A percentile compares a stretch with the other conserved stretches of the same genome.
These are phyloP conservation scores for Elgaria multicarinata DNA, from an alignment of 2,113 vertebrate species.

Conservation along the genomic window DNA sequence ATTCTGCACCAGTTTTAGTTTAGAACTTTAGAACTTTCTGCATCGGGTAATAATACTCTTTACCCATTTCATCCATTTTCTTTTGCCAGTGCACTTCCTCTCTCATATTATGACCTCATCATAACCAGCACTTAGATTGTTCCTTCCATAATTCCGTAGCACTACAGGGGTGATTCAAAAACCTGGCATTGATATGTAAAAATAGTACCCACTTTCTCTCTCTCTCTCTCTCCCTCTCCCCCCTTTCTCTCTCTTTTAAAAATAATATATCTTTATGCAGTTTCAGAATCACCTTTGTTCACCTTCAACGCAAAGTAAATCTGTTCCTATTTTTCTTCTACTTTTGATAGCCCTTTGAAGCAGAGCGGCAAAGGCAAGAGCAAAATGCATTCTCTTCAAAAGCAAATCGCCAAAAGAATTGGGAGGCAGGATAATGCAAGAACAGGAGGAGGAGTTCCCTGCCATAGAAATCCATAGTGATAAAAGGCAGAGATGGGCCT, in stretches of 20 bases:
- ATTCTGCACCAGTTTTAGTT: not conserved
- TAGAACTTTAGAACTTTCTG: not conserved
- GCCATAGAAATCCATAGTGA: not conserved
- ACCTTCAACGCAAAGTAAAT: slow-evolving; percentile 4
- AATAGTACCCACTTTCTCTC: not conserved
- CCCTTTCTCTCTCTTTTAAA: not conserved
- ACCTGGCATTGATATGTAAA: not conserved
- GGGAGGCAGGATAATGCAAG: not conserved
- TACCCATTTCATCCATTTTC: not conserved
- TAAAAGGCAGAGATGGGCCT: not conserved
- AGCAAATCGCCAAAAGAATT: not conserved
- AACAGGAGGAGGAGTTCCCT: not conserved
- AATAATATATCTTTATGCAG: not conserved
- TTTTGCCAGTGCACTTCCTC: not conserved
- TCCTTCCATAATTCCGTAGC: not conserved
- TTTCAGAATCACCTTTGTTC: not conserved
- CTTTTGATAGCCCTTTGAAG: not conserved
- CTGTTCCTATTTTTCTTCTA: not conserved
- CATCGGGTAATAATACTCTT: not conserved
- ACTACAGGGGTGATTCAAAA: not conserved
- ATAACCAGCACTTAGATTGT: not conserved
- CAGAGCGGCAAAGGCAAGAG: not conserved
- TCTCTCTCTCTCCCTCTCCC: not conserved
- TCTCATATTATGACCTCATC: not conserved
- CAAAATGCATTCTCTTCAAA: not conserved